phyloP scores from a whole-genome alignment of 2,113 vertebrate genomes.

The Entelurus aequoreus region DNA sequence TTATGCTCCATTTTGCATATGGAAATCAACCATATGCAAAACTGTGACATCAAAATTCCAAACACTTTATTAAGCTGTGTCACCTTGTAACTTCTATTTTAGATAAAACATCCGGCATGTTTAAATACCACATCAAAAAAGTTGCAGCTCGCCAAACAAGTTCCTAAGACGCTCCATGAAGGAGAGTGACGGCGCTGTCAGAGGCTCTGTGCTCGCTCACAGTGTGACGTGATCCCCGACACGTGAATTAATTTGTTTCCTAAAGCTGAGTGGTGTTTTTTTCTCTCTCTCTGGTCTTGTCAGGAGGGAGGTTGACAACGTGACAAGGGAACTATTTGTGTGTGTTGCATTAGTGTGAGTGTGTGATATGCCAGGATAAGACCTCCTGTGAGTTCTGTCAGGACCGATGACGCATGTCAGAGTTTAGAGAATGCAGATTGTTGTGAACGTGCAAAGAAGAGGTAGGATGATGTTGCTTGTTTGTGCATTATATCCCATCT shows the following conservation, averaged over 20 bases:
- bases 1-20: too few species aligned
- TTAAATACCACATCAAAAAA: conserved; percentile 45
- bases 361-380: conserved; percentile 45
- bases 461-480: background rate
- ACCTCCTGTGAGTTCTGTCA: conserved; percentile 52
- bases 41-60: conserved; percentile 32
- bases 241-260: conserved; percentile 69
- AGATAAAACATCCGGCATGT: conserved; percentile 25
- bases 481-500: background rate
- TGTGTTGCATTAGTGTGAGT: conserved; percentile 6
- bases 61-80: conserved; percentile 16
- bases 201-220: conserved; percentile 44
- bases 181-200: conserved; percentile 31
- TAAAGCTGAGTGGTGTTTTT: conserved; percentile 53
- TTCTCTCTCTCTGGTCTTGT: conserved; percentile 41
- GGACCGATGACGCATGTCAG: conserved; percentile 54
- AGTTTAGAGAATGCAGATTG: conserved; percentile 48
- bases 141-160: conserved; percentile 50
- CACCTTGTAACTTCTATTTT: conserved; percentile 13
- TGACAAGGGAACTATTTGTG: conserved; percentile 43
- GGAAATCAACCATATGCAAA: conserved; percentile 17
- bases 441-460: conserved; percentile 2
- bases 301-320: conserved; percentile 50
- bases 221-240: conserved; percentile 55
- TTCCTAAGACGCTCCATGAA: conserved; percentile 5